phyloP scores from a whole-genome alignment of 2,113 vertebrate species.

The Girardinichthys multiradiatus region DNA sequence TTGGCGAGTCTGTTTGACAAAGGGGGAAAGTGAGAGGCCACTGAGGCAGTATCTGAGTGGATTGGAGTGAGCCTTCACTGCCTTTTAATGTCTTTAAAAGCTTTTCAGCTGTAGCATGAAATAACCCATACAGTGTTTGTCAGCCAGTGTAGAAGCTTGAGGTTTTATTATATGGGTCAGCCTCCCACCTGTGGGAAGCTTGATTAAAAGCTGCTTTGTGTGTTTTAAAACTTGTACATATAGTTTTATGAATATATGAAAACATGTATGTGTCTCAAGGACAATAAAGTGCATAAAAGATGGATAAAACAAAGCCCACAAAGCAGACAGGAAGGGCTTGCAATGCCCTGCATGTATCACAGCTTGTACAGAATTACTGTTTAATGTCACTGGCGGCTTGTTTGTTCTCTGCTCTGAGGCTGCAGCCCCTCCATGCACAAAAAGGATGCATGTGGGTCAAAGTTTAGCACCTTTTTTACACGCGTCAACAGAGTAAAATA shows the following conservation, averaged over 20 bases:
- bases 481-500: background rate
- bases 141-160: slow-evolving; percentile 6
- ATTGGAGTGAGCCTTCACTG: slow-evolving; percentile 53
- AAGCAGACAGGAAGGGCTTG: background rate
- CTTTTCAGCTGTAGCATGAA: slow-evolving; percentile 57
- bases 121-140: slow-evolving; percentile 26
- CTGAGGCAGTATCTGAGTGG: slow-evolving; percentile 64
- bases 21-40: slow-evolving; percentile 43
- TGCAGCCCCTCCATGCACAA: background rate
- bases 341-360: slow-evolving; percentile 8
- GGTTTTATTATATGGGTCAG: background rate
- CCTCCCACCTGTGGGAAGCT: background rate
- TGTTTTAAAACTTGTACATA: background rate
- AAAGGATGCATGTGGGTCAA: background rate
- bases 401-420: slow-evolving; percentile 51
- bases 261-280: background rate
- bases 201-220: background rate
- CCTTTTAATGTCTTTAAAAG: slow-evolving; percentile 79
- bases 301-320: background rate
- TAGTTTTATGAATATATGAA: background rate
- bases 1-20: slow-evolving; percentile 58
- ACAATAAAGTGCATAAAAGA: background rate
- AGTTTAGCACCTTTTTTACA: background rate
- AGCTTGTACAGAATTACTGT: slow-evolving; percentile 25
- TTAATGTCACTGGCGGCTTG: slow-evolving; percentile 38